phyloP scores from a whole-genome alignment of 2,113 vertebrate genomes.

The Rhinolophus sinicus region DNA sequence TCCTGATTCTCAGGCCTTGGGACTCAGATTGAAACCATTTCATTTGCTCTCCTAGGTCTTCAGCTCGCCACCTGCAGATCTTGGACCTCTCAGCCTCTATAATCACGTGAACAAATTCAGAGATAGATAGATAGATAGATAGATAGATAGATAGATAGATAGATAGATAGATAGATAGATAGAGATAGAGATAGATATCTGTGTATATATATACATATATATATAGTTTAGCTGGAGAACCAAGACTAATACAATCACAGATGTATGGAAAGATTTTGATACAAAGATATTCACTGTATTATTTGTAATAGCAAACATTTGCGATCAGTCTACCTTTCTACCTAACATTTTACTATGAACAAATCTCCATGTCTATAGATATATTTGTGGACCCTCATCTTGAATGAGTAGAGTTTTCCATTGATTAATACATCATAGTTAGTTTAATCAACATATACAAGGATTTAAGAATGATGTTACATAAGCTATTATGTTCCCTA shows the following conservation, averaged over 20 bases:
- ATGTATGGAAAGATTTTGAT: neutral
- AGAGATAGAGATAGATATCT: neutral
- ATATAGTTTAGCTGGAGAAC: neutral
- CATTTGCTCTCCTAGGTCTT: neutral
- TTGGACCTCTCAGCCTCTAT: neutral
- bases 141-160: no score
- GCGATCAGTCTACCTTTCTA: neutral
- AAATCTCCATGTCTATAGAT: neutral
- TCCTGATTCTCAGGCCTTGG: neutral
- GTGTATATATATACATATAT: no score
- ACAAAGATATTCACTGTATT: slow-evolving; percentile 13
- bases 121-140: no score
- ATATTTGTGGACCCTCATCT: neutral
- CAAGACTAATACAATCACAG: neutral
- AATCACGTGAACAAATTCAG: neutral
- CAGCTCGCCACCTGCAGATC: neutral
- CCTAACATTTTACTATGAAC: neutral
- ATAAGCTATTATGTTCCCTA: neutral
- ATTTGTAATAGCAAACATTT: neutral
- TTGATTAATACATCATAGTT: neutral
- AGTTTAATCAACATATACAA: neutral
- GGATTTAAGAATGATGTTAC: neutral
- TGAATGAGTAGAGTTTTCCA: neutral
- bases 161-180: neutral
- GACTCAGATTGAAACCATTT: neutral